Evolutionary conservation across 2,888 invertebrate genomes (phyloP).

Genomic region (Embidobia sp.): DNA sequence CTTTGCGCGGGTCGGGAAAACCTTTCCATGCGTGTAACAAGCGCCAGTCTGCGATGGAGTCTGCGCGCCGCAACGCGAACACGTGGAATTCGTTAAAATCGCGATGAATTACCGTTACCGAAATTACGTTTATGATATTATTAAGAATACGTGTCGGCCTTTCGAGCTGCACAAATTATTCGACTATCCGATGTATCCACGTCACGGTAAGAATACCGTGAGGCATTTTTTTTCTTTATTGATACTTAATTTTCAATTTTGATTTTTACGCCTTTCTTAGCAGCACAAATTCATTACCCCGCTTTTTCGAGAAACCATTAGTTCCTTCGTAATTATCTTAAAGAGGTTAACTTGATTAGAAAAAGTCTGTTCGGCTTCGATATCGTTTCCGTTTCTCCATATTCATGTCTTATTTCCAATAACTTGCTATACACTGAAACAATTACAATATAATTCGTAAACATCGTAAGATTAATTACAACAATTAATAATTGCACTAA

Average conservation of each 20-base stretch:
- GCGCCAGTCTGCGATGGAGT: conserved; percentile 32
- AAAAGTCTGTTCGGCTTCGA: too few relatives aligned
- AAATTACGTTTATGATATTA: conserved; percentile 47
- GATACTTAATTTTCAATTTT: conserved; percentile 11
- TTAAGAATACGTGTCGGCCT: conserved; percentile 22
- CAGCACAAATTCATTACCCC: too few relatives aligned
- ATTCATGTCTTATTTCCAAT: too few relatives aligned
- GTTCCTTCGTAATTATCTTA: too few relatives aligned
- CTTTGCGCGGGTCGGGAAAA: conserved; percentile 26
- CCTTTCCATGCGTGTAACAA: conserved; percentile 23
- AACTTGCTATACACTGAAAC: too few relatives aligned
- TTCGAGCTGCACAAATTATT: conserved; percentile 17
- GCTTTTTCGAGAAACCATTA: too few relatives aligned
- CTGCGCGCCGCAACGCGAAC: conserved; percentile 27
- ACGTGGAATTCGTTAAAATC: conserved; percentile 50
- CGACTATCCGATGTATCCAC: not conserved
- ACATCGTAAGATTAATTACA: too few relatives aligned
- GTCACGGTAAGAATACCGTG: conserved; percentile 7
- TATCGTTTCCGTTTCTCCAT: too few relatives aligned
- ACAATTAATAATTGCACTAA: too few relatives aligned
- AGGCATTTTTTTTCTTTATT: not conserved
- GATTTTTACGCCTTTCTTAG: not conserved
- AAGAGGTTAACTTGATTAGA: too few relatives aligned
- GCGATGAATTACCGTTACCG: conserved; percentile 37
- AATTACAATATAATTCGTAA: too few relatives aligned